Evolutionary conservation across 2,888 invertebrate species (phyloP), one percentile per base, ranked within the genome.

Genomic region (Eugnorisma glareosa): DNA sequence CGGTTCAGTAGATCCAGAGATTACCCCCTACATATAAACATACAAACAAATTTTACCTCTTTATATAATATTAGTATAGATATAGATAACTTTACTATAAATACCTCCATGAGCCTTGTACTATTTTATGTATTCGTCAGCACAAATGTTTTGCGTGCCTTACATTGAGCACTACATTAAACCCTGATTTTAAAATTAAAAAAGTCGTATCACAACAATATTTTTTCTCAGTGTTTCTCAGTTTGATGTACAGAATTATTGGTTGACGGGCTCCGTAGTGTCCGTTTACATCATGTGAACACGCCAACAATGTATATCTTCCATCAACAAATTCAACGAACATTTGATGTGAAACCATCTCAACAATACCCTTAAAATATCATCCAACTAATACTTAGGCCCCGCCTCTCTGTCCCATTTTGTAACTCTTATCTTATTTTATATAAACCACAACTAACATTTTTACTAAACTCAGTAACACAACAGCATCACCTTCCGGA

Each of bases 401-500:
- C 18, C 45, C 45, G 5, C 43, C 43, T 15, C 11, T 28, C 57
- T 21, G 21, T 59, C 31, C 15, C 18, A 37, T 59, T 59, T 5
- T 73, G 0, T 24, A n/a, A 31, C 24, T 37, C 5, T 51, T 28
- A 68, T 48, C 28, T 54, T 13, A 66, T 66, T 45, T 51, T 48
- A 48, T 48, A 48, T 37, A 67, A 66, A 31, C 8, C 28, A 40
- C 35, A 28, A 35, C 57, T n/a, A 13, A 61, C 8, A 68, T 45
- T 45, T 45, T 80, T 66, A 72, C n/a, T 72, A 82, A 81, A 69
- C 21, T 31, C 15, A 61, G 45, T 31, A 43, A 69, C 57, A 84
- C 51, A 82, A 66, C 51, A 59, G 35, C 48, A 70, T 74, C 80
- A 78, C 76, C 76, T 86, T 85, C 68, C 78, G 71, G 78, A 85